A percentile compares a stretch with the other conserved stretches of the same genome.
phyloP scores from a whole-genome alignment of 2,888 invertebrate genomes.

The Macrophya annulata region DNA sequence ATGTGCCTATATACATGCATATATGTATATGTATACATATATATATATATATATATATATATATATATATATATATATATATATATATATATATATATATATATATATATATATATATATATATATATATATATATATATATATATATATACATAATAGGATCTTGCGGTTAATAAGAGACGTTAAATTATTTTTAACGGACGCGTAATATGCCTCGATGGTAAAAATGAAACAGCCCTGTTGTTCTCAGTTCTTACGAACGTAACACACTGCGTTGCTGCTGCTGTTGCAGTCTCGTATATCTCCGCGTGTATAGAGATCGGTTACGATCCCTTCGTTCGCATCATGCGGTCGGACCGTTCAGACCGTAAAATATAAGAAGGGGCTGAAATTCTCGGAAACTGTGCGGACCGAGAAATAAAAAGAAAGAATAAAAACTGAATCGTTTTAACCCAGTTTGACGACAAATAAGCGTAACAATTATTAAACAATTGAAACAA shows the following conservation, averaged over 20 bases:
- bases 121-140: no score
- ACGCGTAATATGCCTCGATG: not conserved
- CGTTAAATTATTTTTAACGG: not conserved
- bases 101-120: no score
- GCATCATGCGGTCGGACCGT: constrained; percentile 8
- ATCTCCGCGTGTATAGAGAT: not conserved
- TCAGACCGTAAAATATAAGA: not conserved
- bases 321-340: constrained; percentile 1
- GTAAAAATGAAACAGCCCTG: not conserved
- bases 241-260: not conserved
- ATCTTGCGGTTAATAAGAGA: not conserved
- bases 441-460: constrained; percentile 10
- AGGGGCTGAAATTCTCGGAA: not conserved
- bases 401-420: not conserved
- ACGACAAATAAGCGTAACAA: not conserved
- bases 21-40: not conserved
- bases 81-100: no score
- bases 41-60: no score
- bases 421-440: not conserved
- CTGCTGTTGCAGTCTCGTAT: not conserved
- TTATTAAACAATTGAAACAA: constrained; percentile 6
- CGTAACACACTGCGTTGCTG: no score
- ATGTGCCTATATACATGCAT: not conserved
- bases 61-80: no score
- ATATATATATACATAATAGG: not conserved